Evolutionary conservation across 2,113 vertebrate genomes (phyloP).

Genomic region (Oncorhynchus mykiss): DNA sequence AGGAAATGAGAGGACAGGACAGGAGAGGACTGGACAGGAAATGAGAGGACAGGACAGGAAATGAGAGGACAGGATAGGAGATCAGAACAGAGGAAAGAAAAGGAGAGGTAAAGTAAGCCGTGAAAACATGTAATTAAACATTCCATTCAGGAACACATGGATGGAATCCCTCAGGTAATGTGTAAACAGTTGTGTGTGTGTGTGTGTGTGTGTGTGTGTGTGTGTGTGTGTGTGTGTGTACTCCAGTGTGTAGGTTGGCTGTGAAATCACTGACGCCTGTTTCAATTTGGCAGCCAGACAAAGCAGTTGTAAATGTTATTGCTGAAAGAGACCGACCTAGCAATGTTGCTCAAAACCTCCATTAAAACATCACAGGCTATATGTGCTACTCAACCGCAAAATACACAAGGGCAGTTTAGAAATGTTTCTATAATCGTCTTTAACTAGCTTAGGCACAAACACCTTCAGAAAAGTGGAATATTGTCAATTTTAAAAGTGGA

Average conservation of each 20-base stretch:
- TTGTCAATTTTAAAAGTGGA: conserved; percentile 33
- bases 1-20: conserved; percentile 13
- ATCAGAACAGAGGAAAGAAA: conserved; percentile 40
- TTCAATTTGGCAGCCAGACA: conserved; percentile 22
- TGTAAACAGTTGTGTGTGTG: neutral
- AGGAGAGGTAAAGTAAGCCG: conserved; percentile 36
- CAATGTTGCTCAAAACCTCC: conserved; percentile 35
- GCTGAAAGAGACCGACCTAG: conserved; percentile 49
- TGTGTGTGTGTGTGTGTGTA: neutral
- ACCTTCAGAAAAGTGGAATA: conserved; percentile 29
- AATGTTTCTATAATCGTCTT: neutral
- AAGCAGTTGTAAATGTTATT: conserved; percentile 17
- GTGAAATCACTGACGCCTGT: conserved; percentile 4
- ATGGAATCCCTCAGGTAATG: conserved; percentile 46
- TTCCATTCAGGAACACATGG: conserved; percentile 45
- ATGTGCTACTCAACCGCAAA: neutral
- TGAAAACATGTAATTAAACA: conserved; percentile 52
- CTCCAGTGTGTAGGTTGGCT: neutral
- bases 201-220: too few species aligned
- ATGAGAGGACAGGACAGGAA: neutral
- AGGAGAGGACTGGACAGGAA: neutral
- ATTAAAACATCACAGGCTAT: neutral
- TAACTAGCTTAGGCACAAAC: neutral
- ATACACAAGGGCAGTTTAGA: neutral
- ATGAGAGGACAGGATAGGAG: neutral